Evolutionary conservation across 2,888 invertebrate genomes (phyloP).

Genomic region (Eristalis intricaria): DNA sequence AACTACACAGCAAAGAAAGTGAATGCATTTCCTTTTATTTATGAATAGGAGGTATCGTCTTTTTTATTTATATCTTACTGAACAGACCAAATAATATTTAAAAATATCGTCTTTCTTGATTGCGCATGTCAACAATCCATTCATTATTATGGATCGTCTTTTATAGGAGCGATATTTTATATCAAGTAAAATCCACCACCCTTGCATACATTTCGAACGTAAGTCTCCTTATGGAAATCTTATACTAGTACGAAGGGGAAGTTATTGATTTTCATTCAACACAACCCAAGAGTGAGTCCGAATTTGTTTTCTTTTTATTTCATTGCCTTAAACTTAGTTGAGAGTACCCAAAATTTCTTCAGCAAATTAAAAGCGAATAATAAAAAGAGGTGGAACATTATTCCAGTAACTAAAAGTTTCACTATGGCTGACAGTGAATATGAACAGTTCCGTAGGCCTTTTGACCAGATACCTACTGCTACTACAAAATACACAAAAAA

Average conservation of each 20-base stretch:
- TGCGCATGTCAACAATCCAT: conserved; percentile 44
- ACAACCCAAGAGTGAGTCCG: conserved; percentile 57
- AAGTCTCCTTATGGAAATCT: conserved; percentile 60
- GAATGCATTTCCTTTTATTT: background rate
- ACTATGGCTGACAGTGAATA: conserved; percentile 95
- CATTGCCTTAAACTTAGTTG: conserved; percentile 22
- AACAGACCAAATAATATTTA: conserved; percentile 14
- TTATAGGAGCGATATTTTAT: conserved; percentile 41
- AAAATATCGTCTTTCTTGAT: conserved; percentile 35
- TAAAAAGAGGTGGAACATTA: conserved; percentile 25
- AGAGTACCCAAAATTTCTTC: conserved; percentile 21
- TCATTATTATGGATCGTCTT: conserved; percentile 42
- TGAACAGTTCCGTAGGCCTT: conserved; percentile 94
- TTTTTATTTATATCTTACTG: background rate
- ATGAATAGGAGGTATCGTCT: background rate
- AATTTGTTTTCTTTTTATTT: conserved; percentile 69
- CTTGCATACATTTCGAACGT: conserved; percentile 37
- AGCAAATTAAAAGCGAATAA: background rate
- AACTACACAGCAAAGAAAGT: background rate
- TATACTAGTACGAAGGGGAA: conserved; percentile 63
- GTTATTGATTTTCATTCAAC: conserved; percentile 67
- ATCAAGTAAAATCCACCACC: conserved; percentile 33
- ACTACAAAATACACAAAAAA: conserved; percentile 87
- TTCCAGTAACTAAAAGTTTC: conserved; percentile 21
- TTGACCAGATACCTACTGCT: conserved; percentile 90